phyloP scores from a whole-genome alignment of 2,113 vertebrate species.

The Gavialis gangeticus region DNA sequence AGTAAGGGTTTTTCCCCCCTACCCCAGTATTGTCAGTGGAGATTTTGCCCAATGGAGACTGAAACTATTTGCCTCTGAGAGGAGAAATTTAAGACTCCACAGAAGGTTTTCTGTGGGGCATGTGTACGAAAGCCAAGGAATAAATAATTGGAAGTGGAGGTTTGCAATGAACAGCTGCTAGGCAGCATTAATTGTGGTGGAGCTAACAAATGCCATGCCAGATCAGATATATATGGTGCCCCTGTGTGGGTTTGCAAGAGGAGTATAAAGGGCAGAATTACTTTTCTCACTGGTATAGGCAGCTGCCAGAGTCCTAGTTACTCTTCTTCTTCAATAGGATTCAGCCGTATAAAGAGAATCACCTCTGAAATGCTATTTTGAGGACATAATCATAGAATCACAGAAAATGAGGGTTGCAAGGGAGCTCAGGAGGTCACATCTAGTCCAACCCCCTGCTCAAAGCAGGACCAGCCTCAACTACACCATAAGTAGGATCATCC shows the following conservation, averaged over 20 bases:
- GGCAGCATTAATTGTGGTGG: neutral
- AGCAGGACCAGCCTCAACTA: too few species aligned
- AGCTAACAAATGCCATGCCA: neutral
- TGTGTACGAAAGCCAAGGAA: neutral
- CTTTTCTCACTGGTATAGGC: neutral
- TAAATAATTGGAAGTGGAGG: neutral
- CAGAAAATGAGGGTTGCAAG: too few species aligned
- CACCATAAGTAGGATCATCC: neutral
- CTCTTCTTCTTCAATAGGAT: neutral
- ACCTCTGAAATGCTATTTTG: neutral
- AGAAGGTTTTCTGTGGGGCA: neutral
- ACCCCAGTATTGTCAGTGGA: neutral
- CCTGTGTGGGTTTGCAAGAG: neutral
- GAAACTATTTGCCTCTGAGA: neutral
- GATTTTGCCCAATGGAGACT: neutral
- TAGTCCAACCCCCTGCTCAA: too few species aligned
- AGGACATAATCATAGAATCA: too few species aligned
- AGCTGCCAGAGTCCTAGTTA: neutral
- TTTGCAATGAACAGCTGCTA: neutral
- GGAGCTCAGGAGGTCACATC: too few species aligned
- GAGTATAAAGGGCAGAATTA: neutral
- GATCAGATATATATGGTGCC: neutral
- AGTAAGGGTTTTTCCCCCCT: neutral
- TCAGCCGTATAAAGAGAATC: neutral
- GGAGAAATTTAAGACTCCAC: neutral